Base-by-base conservation (phyloP, 2,113 vertebrate species). In the Clarias batrachus region DNA sequence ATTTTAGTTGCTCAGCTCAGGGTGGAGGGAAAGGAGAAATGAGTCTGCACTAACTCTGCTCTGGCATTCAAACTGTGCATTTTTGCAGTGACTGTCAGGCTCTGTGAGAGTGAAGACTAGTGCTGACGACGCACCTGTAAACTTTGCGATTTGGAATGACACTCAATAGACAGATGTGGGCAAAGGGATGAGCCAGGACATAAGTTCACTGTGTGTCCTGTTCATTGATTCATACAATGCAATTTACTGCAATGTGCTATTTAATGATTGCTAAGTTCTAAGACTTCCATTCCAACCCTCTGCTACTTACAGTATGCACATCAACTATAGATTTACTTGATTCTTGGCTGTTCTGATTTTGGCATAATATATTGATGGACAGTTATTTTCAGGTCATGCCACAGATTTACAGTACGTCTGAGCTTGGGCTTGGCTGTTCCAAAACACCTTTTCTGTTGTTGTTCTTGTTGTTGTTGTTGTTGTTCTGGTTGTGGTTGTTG, bases 1-100 rank as follows among this genome's bases (percentile, higher is more conserved):
- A 88, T 89, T 88, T 88, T 87, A 85, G 85, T 80, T 84, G 76
- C 78, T 70, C 3, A 82, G 68, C 78, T 65, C 83, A 85, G 41
- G 25, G 23, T 41, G 52, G 30, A 59, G 21, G 27, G 52, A 59
- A 19, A 27, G 48, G 30, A 37, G 68, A 33, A 63, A 74, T 77
- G 78, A 25, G 52, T 33, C 57, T 23, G 74, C 27, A 16, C 30
- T 77, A 25, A 27, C 54, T 57, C 37, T 82, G 62, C n/a, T 19
- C 77, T 86, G n/a, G 86, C 77, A 59, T 59, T 63, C 59, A 85
- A 65, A 87, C 77, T 41, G 62, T 82, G 86, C 52, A 30, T 74
- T 84, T 86, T 48, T 78, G 71, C 66, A 73, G 82, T 83, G 57
- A 62, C 57, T 41, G 78, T 81, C 63, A 71, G 57, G 41, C 81